Evolutionary conservation across 2,888 invertebrate genomes (phyloP).

Genomic region (Bimastos eiseni): DNA sequence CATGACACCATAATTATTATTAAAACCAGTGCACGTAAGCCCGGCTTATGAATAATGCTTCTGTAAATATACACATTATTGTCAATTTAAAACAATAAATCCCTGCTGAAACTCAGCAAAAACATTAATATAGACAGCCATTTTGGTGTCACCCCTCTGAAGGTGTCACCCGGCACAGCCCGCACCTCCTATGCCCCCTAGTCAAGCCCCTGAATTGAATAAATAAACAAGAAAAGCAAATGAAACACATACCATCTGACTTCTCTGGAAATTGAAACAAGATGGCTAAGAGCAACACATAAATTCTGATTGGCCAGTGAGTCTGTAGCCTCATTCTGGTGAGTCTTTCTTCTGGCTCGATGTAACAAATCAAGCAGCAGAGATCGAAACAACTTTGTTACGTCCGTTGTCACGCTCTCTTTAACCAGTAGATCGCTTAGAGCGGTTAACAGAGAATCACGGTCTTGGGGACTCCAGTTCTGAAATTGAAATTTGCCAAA

Average conservation of each 20-base stretch:
- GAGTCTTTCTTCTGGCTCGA: not conserved
- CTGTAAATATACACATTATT: too few species aligned
- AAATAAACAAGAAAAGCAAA: not conserved
- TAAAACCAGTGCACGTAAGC: too few species aligned
- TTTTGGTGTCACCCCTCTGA: too few species aligned
- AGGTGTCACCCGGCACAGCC: too few species aligned
- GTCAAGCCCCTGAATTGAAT: not conserved
- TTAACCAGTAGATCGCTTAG: not conserved
- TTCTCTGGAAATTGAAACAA: constrained; percentile 3
- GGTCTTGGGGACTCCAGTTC: constrained; percentile 15
- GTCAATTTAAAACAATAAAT: not conserved
- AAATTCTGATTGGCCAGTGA: not conserved
- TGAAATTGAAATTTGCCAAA: constrained; percentile 20
- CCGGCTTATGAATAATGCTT: too few species aligned
- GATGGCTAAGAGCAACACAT: not conserved
- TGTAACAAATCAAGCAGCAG: constrained; percentile 9
- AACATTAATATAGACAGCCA: too few species aligned
- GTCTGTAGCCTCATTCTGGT: not conserved
- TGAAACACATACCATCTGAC: not conserved
- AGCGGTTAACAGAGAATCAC: not conserved
- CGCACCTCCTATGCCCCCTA: too few species aligned
- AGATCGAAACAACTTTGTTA: not conserved
- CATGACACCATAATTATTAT: too few species aligned
- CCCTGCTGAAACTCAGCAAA: too few species aligned
- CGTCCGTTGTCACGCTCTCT: not conserved